Percentiles rank a stretch among this genome's conserved stretches.
phyloP scores from a whole-genome alignment of 2,888 invertebrate genomes.

The Agriopis marginaria region DNA sequence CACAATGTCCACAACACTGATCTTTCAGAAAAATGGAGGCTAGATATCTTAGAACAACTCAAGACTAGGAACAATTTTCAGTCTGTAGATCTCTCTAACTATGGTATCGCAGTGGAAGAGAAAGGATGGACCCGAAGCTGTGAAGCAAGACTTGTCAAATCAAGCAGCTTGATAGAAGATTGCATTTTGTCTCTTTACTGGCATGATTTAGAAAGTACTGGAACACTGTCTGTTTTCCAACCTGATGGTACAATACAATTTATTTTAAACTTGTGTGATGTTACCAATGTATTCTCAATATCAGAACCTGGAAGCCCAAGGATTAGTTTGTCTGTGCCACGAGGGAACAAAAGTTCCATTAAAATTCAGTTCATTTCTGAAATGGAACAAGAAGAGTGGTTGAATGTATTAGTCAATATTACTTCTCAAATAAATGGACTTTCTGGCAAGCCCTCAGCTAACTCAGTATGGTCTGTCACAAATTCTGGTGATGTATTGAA shows the following conservation, averaged over 20 bases:
- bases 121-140: conserved; percentile 95
- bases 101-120: conserved; percentile 93
- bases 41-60: conserved; percentile 90
- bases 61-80: conserved; percentile 84
- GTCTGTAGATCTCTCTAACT: conserved; percentile 85
- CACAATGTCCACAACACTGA: conserved; percentile 87
- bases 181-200: conserved; percentile 93
- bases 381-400: conserved; percentile 96
- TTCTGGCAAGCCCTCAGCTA: conserved; percentile 89
- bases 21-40: conserved; percentile 91
- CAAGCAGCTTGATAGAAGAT: conserved; percentile 88
- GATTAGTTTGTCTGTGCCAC: conserved; percentile 90
- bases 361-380: conserved; percentile 93
- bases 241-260: conserved; percentile 93
- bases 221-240: conserved; percentile 91
- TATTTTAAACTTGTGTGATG: conserved; percentile 90
- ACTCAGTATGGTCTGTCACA: conserved; percentile 92
- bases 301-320: conserved; percentile 93
- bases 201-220: conserved; percentile 91
- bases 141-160: conserved; percentile 89
- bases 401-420: conserved; percentile 92
- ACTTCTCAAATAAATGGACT: conserved; percentile 91
- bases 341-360: conserved; percentile 87
- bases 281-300: conserved; percentile 91
- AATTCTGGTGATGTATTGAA: conserved; percentile 93